Conservation (phyloP, 2,797 vertebrate species). For the Danio choprae region DNA sequence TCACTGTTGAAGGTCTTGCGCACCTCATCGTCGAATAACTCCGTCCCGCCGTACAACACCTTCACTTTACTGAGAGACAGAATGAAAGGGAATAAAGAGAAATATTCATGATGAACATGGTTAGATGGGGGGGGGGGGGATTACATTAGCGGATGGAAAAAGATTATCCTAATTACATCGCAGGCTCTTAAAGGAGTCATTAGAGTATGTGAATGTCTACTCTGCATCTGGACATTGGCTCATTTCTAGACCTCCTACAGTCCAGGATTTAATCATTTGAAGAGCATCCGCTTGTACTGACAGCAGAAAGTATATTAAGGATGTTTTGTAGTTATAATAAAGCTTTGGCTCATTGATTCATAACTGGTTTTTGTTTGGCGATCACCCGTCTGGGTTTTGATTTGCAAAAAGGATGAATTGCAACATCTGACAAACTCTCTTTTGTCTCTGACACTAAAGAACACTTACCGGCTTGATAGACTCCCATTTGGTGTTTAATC, state of each 20-base stretch:
- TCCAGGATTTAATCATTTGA: not conserved
- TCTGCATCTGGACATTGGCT: slow-evolving; percentile 9
- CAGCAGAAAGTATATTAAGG: not conserved
- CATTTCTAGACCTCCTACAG: slow-evolving; percentile 10
- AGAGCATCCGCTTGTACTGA: slow-evolving; percentile 26
- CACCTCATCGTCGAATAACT: slow-evolving; percentile 97
- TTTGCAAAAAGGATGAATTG: not conserved
- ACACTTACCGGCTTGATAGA: slow-evolving; percentile 6
- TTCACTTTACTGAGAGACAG: slow-evolving; percentile 87
- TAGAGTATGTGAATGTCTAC: slow-evolving; percentile 18
- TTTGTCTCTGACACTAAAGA: slow-evolving; percentile 5
- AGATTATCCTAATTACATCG: slow-evolving; percentile 51
- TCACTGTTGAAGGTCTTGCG: slow-evolving; percentile 95
- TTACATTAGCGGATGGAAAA: slow-evolving; percentile 15
- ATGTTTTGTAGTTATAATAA: slow-evolving; percentile 21
- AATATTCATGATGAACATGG: not conserved
- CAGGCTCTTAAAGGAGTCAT: slow-evolving; percentile 40
- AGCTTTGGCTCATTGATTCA: slow-evolving; percentile 10
- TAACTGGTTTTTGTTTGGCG: not conserved
- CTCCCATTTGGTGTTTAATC: slow-evolving; percentile 12
- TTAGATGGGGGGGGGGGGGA: not conserved
- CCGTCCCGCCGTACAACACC: slow-evolving; percentile 94
- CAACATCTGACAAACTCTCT: not conserved
- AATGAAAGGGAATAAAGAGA: slow-evolving; percentile 10
- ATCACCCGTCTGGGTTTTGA: not conserved